These are phyloP conservation scores for Hypercompe scribonia DNA, from an alignment of 2,888 invertebrate species.

Conservation along the genomic window DNA sequence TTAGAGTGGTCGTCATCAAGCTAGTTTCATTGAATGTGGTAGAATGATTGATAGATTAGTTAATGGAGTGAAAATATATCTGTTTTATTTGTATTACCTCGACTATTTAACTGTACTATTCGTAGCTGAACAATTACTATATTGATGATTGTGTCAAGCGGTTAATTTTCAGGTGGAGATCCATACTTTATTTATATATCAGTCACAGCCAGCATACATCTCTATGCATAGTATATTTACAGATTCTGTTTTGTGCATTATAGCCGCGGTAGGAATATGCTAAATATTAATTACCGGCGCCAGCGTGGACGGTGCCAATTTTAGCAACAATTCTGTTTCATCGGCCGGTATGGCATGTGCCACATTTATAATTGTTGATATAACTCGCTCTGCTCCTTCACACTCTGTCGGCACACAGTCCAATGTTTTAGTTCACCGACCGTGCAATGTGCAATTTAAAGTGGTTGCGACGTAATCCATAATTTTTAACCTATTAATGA, in stretches of 20 bases:
- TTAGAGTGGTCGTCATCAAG: neutral
- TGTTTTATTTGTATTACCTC: neutral
- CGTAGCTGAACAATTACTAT: neutral
- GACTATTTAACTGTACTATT: neutral
- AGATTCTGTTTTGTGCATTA: neutral
- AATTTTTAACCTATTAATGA: slow-evolving; percentile 49
- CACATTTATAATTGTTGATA: slow-evolving; percentile 63
- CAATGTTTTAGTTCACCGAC: slow-evolving; percentile 74
- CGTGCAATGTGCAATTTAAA: slow-evolving; percentile 71
- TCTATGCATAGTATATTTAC: neutral
- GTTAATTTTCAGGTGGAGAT: neutral
- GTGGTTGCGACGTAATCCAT: slow-evolving; percentile 52
- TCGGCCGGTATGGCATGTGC: slow-evolving; percentile 59
- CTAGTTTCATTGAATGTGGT: neutral
- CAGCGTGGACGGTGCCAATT: slow-evolving; percentile 60
- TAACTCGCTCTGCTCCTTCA: slow-evolving; percentile 13
- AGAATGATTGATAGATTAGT: neutral
- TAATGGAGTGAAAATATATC: neutral
- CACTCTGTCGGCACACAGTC: slow-evolving; percentile 39
- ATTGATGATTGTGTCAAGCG: neutral
- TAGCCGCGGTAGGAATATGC: slow-evolving; percentile 20
- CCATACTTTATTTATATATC: neutral
- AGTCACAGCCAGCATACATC: neutral
- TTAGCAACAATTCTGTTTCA: slow-evolving; percentile 59
- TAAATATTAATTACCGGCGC: slow-evolving; percentile 57